These are phyloP conservation scores for Drosophila emarginata DNA, from an alignment of 2,888 invertebrate species.

Conservation along the genomic window DNA sequence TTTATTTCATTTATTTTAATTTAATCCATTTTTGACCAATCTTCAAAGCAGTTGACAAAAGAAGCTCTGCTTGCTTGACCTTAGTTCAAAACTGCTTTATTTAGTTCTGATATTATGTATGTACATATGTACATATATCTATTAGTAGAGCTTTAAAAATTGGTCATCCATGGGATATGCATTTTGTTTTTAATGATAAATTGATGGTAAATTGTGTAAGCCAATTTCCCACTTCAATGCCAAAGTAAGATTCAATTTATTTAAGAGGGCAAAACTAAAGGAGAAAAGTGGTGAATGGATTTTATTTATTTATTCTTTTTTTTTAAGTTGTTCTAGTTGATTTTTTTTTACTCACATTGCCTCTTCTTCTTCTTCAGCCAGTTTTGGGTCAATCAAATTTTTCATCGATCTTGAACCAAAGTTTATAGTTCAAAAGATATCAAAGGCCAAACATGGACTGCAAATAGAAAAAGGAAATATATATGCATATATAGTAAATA, in stretches of 20 bases:
- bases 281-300: not conserved
- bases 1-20: constrained; percentile 24
- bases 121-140: no score
- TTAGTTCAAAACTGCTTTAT: no score
- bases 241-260: constrained; percentile 30
- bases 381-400: constrained; percentile 61
- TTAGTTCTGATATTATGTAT: no score
- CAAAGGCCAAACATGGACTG: constrained; percentile 32
- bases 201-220: constrained; percentile 30
- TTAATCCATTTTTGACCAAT: not conserved
- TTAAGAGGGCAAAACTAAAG: no score
- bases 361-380: not conserved
- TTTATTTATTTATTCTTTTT: not conserved
- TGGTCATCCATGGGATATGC: constrained; percentile 2
- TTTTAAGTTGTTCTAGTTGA: not conserved
- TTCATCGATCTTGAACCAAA: constrained; percentile 63
- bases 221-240: constrained; percentile 33
- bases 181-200: not conserved
- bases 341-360: constrained; percentile 59
- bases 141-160: not conserved
- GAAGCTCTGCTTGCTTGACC: not conserved
- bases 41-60: not conserved
- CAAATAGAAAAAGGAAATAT: constrained; percentile 1
- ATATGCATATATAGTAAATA: not conserved
- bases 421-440: constrained; percentile 41